phyloP scores from a whole-genome alignment of 2,888 invertebrate species.

The Criorhina ranunculi region DNA sequence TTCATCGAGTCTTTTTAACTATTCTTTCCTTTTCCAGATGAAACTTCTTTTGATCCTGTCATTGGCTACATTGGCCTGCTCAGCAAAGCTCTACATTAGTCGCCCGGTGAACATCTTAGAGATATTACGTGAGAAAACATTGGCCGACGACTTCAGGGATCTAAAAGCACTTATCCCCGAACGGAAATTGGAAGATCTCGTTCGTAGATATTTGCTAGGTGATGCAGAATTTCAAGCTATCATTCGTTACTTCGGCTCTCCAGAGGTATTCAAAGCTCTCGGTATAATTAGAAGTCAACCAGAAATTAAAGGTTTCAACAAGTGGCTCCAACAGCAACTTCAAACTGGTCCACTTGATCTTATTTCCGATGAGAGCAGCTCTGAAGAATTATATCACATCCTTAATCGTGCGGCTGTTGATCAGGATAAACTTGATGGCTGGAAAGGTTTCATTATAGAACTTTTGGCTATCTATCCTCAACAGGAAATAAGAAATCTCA shows the following conservation, averaged over 20 bases:
- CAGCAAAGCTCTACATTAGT: constrained; percentile 36
- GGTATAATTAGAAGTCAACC: constrained; percentile 80
- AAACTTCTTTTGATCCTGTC: constrained; percentile 59
- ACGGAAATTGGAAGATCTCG: constrained; percentile 78
- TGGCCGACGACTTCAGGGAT: constrained; percentile 79
- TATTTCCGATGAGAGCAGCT: constrained; percentile 77
- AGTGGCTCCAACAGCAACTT: constrained; percentile 80
- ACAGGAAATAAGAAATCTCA: constrained; percentile 78
- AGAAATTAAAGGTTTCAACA: constrained; percentile 79
- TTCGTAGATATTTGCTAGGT: constrained; percentile 80
- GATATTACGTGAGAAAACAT: constrained; percentile 50
- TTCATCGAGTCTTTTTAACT: background rate
- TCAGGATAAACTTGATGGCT: constrained; percentile 80
- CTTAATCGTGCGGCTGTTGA: constrained; percentile 79
- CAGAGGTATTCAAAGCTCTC: constrained; percentile 78
- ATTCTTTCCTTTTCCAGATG: constrained; percentile 43
- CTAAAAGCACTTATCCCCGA: constrained; percentile 78
- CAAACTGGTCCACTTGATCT: constrained; percentile 64
- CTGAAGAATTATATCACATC: constrained; percentile 77
- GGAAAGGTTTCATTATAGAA: constrained; percentile 82
- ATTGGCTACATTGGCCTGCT: constrained; percentile 52
- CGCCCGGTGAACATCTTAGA: constrained; percentile 37
- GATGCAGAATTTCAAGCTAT: constrained; percentile 82
- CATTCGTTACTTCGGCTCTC: constrained; percentile 80
- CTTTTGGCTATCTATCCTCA: constrained; percentile 80